These are phyloP conservation scores for Eudasyphora cyanicolor DNA, from an alignment of 2,888 invertebrate species.

Conservation along the genomic window DNA sequence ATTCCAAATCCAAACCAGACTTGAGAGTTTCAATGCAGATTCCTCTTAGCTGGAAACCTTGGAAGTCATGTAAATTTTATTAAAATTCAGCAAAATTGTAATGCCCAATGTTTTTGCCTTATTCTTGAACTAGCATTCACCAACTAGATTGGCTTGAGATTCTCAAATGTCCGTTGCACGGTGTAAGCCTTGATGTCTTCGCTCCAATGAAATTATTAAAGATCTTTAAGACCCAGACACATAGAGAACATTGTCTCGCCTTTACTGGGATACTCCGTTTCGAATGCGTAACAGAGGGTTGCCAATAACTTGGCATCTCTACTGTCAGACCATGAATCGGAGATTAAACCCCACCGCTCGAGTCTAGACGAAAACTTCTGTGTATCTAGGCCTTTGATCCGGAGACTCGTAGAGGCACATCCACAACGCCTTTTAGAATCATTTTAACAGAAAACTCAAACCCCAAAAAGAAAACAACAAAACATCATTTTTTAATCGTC, in stretches of 20 bases:
- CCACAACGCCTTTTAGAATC: slow-evolving; percentile 20
- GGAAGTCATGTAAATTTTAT: too few species aligned
- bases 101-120: too few species aligned
- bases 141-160: neutral
- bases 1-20: too few species aligned
- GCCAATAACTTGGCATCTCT: neutral
- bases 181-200: neutral
- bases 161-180: neutral
- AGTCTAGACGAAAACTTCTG: neutral
- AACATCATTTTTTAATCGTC: slow-evolving; percentile 22
- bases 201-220: neutral
- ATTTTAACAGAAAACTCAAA: neutral
- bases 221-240: neutral
- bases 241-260: neutral
- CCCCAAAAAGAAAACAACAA: neutral
- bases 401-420: neutral
- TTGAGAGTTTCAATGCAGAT: too few species aligned
- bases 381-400: neutral
- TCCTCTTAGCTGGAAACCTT: too few species aligned
- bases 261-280: neutral
- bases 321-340: neutral
- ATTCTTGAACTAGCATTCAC: too few species aligned
- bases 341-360: too few species aligned
- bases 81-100: too few species aligned
- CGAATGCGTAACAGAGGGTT: neutral